Percentiles rank a stretch among this genome's conserved stretches.
These are phyloP conservation scores for Gila orcuttii DNA, from an alignment of 2,113 vertebrate species.

Conservation along the genomic window DNA sequence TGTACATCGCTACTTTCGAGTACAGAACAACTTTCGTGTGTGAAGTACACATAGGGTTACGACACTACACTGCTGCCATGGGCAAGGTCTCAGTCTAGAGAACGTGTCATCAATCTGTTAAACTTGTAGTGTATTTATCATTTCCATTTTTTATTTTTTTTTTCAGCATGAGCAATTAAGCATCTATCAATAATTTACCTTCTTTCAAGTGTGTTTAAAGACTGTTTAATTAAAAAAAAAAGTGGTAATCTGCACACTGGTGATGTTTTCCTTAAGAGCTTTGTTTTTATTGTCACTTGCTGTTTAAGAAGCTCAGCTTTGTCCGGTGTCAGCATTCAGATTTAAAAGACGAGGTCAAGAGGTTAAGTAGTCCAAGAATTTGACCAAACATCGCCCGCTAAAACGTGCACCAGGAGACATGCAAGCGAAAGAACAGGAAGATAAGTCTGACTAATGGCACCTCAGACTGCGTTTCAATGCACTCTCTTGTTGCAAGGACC, in stretches of 20 bases:
- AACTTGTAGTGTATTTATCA: neutral
- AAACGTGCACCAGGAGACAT: constrained; percentile 1
- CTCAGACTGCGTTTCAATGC: constrained; percentile 28
- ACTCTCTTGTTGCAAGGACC: constrained; percentile 37
- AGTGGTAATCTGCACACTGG: neutral
- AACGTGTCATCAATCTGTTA: neutral
- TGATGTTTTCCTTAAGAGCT: constrained; percentile 25
- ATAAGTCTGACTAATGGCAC: constrained; percentile 11
- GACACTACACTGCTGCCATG: neutral
- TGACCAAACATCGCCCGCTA: constrained; percentile 28
- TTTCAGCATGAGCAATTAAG: neutral
- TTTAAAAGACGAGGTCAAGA: constrained; percentile 48
- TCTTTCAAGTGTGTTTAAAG: no score
- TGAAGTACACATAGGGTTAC: constrained; percentile 28
- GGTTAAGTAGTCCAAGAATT: constrained; percentile 44
- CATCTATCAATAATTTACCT: neutral
- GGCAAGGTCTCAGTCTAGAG: constrained; percentile 16
- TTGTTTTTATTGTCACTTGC: constrained; percentile 37
- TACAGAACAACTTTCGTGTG: constrained; percentile 12
- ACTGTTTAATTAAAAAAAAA: neutral
- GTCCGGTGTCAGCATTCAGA: constrained; percentile 33
- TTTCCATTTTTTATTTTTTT: neutral
- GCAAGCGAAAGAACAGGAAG: neutral
- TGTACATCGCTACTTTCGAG: neutral
- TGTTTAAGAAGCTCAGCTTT: constrained; percentile 50